A percentile compares a stretch with the other conserved stretches of the same genome.
Evolutionary conservation across 2,113 vertebrate species (phyloP).

Genomic region (Microtus oregoni): DNA sequence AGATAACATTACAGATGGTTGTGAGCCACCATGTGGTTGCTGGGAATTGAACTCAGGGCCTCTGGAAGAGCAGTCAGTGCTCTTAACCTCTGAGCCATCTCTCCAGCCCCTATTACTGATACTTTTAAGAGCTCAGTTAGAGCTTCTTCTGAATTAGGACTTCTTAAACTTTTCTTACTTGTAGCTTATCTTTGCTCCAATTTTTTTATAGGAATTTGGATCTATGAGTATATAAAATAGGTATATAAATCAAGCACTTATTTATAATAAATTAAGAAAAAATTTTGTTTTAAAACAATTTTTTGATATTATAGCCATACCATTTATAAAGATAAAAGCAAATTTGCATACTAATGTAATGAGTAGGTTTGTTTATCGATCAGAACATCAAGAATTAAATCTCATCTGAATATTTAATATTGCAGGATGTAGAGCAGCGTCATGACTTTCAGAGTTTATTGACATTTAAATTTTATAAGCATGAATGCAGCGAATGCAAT

Average conservation of each 20-base stretch:
- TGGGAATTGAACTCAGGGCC: too few relatives aligned
- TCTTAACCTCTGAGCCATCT: too few relatives aligned
- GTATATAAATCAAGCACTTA: background rate
- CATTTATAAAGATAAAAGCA: background rate
- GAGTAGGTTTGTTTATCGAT: background rate
- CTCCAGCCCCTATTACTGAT: constrained; percentile 78
- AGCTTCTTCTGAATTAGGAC: constrained; percentile 57
- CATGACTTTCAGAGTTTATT: background rate
- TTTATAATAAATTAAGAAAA: background rate
- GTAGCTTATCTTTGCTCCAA: background rate
- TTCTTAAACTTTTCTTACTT: background rate
- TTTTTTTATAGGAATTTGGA: background rate
- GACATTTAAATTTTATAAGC: background rate
- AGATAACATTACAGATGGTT: too few relatives aligned
- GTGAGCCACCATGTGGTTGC: too few relatives aligned
- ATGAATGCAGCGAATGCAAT: background rate
- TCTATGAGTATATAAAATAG: background rate
- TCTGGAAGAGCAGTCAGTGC: too few relatives aligned
- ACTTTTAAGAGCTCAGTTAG: constrained; percentile 81
- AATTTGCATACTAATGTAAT: background rate
- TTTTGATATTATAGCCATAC: background rate
- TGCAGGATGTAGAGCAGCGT: background rate
- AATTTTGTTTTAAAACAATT: background rate
- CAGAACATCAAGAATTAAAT: background rate
- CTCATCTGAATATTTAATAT: background rate